phyloP scores from a whole-genome alignment of 2,797 vertebrate genomes.

The Notamacropus eugenii region DNA sequence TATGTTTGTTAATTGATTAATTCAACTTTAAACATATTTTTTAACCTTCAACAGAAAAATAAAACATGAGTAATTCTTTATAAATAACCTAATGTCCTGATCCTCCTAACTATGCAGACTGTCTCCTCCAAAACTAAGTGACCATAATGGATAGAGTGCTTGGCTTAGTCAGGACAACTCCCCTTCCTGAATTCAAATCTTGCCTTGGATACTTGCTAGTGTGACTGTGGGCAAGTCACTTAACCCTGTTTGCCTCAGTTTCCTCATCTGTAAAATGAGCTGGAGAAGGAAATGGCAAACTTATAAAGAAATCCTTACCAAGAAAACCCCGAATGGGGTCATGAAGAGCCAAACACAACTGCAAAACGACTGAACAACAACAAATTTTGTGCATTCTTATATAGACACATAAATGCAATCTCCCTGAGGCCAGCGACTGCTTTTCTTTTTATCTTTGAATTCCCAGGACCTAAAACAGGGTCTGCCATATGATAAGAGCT shows the following conservation, averaged over 20 bases:
- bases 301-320: background rate
- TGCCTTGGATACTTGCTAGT: background rate
- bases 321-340: background rate
- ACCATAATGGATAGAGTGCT: background rate
- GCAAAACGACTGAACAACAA: background rate
- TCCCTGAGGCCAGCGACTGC: background rate
- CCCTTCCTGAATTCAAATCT: background rate
- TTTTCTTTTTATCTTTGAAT: background rate
- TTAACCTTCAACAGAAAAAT: background rate
- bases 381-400: background rate
- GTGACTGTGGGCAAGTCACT: background rate
- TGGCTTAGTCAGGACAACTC: background rate
- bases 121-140: background rate
- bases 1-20: background rate
- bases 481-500: background rate
- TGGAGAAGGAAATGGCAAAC: background rate
- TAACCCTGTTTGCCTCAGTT: background rate
- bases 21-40: background rate
- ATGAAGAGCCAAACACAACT: background rate
- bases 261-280: background rate
- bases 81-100: background rate
- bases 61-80: background rate
- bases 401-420: background rate
- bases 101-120: background rate
- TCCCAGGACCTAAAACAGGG: background rate